Conservation (phyloP, 1,140 invertebrate genomes). For the Cryptotermes secundus region DNA sequence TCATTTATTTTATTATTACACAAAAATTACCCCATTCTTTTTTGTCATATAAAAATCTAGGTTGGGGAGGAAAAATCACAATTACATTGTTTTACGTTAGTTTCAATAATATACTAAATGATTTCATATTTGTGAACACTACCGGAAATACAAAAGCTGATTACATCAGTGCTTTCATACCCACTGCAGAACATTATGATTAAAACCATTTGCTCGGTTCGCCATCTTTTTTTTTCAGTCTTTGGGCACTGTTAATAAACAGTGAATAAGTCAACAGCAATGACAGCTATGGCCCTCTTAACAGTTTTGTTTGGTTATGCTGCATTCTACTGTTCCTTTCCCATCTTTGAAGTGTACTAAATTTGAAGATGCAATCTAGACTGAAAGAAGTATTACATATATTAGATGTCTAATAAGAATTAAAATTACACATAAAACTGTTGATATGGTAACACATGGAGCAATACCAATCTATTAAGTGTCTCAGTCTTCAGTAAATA, state of each 20-base stretch:
- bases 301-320: not conserved
- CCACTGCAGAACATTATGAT: constrained; percentile 26
- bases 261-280: not conserved
- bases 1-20: constrained; percentile 31
- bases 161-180: constrained; percentile 17
- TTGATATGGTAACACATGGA: constrained; percentile 2
- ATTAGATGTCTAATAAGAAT: not conserved
- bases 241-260: constrained; percentile 22
- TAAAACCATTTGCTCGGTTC: constrained; percentile 12
- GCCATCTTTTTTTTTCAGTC: constrained; percentile 21
- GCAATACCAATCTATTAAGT: not conserved
- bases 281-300: not conserved
- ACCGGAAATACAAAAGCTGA: constrained; percentile 30
- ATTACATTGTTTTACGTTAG: constrained; percentile 33
- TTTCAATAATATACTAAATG: constrained; percentile 28
- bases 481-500: not conserved
- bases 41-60: constrained; percentile 36
- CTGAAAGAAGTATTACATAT: not conserved
- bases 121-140: constrained; percentile 26
- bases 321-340: not conserved
- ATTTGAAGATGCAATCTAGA: not conserved
- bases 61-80: constrained; percentile 35
- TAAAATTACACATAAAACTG: not conserved
- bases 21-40: constrained; percentile 37
- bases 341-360: not conserved